phyloP scores from a whole-genome alignment of 2,888 invertebrate genomes.

The Celastrina argiolus region DNA sequence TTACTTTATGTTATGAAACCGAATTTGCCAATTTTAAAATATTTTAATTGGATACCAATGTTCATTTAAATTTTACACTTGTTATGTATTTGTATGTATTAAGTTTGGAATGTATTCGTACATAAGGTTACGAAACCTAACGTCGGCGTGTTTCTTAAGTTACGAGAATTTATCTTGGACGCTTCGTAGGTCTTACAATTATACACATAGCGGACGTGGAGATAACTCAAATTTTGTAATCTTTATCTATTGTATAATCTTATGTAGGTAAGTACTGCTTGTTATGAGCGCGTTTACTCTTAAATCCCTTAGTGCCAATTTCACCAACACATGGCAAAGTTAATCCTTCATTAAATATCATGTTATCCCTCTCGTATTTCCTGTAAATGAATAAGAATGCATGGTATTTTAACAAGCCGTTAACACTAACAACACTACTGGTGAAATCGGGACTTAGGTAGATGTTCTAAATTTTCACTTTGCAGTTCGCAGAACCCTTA shows the following conservation, averaged over 20 bases:
- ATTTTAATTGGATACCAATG: background rate
- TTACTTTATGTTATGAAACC: background rate
- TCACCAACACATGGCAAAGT: too few relatives aligned
- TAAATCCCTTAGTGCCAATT: background rate
- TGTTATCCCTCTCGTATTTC: too few relatives aligned
- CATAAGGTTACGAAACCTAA: background rate
- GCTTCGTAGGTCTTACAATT: background rate
- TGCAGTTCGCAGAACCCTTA: too few relatives aligned
- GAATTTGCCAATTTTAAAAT: background rate
- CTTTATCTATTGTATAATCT: constrained; percentile 5
- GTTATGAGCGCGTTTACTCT: background rate
- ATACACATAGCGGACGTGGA: background rate
- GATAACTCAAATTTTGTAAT: background rate
- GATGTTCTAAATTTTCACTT: too few relatives aligned
- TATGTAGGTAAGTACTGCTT: background rate
- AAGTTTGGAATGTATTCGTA: background rate
- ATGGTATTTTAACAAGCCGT: too few relatives aligned
- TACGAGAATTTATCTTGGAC: background rate
- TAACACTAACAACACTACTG: too few relatives aligned
- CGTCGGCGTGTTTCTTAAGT: background rate
- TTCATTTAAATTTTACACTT: background rate
- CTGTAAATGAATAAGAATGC: too few relatives aligned
- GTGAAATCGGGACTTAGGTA: too few relatives aligned
- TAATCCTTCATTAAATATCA: too few relatives aligned
- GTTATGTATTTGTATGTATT: background rate